Base-by-base conservation (phyloP, 2,113 vertebrate species). In the Egretta garzetta region DNA sequence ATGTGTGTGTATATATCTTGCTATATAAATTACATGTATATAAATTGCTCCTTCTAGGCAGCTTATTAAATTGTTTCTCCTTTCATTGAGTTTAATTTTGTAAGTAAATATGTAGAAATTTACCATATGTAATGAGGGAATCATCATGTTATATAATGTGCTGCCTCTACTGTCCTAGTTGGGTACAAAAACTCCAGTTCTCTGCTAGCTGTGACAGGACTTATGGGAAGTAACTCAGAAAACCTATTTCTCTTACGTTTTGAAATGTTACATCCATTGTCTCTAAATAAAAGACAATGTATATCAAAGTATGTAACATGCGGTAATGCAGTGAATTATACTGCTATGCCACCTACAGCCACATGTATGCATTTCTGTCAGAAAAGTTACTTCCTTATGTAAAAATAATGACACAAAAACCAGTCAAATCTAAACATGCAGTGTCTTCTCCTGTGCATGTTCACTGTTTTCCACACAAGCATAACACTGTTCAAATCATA, bases 331-430 rank as follows among this genome's bases (percentile, higher is more conserved):
- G 47, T 95, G 88, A 96, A 93, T 96, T 96, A 95, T 96, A 86
- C 96, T 94, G 73, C 94, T 97, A 86, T 97, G 97, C 97, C 96
- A 97, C 79, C 96, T 98, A 97, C 97, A 98, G 97, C 79, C 88
- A 71, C 75, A 84, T 56, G 45, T 45, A 95, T 86, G 96, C 70
- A 96, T 96, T 96, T 97, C 83, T 96, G 59, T 60, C 45, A 86
- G 80, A 68, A 94, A 88, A 90, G 12, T 24, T 56, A 28, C 37
- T 83, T 95, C 37, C 75, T 85, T 87, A 30, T 17, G 19, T 62
- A 87, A 92, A 95, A 93, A 27, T 73, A 84, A 87, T 95, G 82
- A 41, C 74, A 83, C 13, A 83, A 85, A 83, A 86, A 35, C 1
- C 47, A 66, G 26, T 68, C 24, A 43, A 47, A 76, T 43, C 19